phyloP scores from a whole-genome alignment of 2,888 invertebrate species.

The Cenopis cana region DNA sequence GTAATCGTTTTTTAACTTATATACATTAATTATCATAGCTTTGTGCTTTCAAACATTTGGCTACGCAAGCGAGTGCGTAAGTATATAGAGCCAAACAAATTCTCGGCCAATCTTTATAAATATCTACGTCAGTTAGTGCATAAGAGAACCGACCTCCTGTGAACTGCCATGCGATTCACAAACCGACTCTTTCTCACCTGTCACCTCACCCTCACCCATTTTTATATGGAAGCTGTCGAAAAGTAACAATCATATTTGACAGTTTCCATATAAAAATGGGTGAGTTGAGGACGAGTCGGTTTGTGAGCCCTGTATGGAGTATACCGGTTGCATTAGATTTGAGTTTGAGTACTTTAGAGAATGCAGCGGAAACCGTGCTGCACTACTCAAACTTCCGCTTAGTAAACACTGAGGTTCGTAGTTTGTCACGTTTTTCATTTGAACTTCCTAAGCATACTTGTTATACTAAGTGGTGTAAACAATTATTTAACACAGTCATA shows the following conservation, averaged over 20 bases:
- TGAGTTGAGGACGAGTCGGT: too few relatives aligned
- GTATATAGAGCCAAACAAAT: background rate
- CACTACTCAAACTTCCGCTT: constrained; percentile 12
- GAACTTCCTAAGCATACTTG: background rate
- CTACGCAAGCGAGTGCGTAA: too few relatives aligned
- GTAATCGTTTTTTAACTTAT: background rate
- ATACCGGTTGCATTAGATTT: background rate
- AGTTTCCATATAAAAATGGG: too few relatives aligned
- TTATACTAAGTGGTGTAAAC: constrained; percentile 11
- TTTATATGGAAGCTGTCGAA: too few relatives aligned
- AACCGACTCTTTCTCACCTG: too few relatives aligned
- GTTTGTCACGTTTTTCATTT: constrained; percentile 29
- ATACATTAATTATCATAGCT: background rate
- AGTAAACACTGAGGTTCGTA: constrained; percentile 16
- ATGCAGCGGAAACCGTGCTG: background rate
- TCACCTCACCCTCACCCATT: too few relatives aligned
- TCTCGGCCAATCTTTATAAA: background rate
- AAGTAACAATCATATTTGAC: too few relatives aligned
- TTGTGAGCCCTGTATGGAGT: too few relatives aligned
- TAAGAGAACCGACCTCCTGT: background rate
- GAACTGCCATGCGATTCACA: too few relatives aligned
- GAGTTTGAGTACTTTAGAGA: background rate
- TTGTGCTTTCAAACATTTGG: too few relatives aligned
- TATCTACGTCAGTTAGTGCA: background rate
- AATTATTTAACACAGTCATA: background rate